phyloP scores from a whole-genome alignment of 2,888 invertebrate genomes.

The Geophilus truncorum region DNA sequence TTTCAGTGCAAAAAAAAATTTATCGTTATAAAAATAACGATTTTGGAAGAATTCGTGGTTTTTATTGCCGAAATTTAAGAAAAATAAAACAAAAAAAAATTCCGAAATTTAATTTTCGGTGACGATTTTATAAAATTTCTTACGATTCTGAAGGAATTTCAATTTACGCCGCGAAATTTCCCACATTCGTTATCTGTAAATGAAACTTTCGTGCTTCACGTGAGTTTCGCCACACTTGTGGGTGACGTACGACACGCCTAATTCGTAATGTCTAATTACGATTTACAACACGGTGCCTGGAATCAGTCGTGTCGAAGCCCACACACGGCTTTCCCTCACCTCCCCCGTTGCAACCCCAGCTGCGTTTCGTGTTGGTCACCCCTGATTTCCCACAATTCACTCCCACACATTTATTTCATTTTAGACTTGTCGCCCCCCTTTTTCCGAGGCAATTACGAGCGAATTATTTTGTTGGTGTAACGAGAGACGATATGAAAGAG shows the following conservation, averaged over 20 bases:
- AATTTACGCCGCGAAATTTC: no score
- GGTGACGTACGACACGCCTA: not conserved
- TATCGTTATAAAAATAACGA: not conserved
- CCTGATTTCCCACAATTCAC: not conserved
- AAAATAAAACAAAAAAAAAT: no score
- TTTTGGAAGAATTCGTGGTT: not conserved
- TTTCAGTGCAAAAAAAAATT: no score
- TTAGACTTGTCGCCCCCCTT: not conserved
- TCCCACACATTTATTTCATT: not conserved
- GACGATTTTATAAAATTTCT: no score
- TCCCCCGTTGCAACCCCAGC: not conserved
- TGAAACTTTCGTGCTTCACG: no score
- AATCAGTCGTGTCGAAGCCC: constrained; percentile 16
- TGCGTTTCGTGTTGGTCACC: not conserved
- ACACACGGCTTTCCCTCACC: not conserved
- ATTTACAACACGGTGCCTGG: not conserved
- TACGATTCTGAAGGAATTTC: no score
- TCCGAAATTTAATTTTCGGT: no score
- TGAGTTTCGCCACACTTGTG: not conserved
- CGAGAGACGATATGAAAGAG: not conserved
- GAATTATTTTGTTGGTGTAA: not conserved
- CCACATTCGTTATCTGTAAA: no score
- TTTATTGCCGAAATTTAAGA: no score
- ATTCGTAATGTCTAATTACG: not conserved
- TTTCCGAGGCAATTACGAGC: not conserved